A percentile compares a stretch with the other conserved stretches of the same genome.
These are phyloP conservation scores for Pituophis catenifer DNA, from an alignment of 2,113 vertebrate species.

Conservation along the genomic window DNA sequence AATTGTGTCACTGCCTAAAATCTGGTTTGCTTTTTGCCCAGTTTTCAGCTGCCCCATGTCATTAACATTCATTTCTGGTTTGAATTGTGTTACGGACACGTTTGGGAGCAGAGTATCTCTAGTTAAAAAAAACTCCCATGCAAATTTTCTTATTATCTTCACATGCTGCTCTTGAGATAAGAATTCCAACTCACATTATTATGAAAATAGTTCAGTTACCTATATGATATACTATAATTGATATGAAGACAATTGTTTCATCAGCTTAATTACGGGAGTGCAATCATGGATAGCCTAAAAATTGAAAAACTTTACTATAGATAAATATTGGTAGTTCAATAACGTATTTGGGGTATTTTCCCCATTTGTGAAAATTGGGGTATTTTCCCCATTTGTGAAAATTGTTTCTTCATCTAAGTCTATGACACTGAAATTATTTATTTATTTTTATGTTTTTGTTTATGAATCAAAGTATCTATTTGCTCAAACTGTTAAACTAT, in stretches of 20 bases:
- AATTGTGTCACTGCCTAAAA: not conserved
- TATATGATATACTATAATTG: not conserved
- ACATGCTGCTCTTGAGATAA: not conserved
- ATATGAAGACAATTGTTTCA: not conserved
- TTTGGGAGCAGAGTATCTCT: not conserved
- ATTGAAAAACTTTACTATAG: not conserved
- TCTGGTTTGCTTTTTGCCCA: too few species aligned
- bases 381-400: not conserved
- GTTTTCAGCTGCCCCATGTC: not conserved
- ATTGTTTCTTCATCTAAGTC: slow-evolving; percentile 1
- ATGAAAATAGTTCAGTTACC: not conserved
- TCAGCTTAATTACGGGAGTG: not conserved
- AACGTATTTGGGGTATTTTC: not conserved
- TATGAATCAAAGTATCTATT: not conserved
- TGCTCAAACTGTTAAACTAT: too few species aligned
- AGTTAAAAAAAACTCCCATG: not conserved
- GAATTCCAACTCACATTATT: not conserved
- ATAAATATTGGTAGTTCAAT: not conserved
- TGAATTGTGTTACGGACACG: not conserved
- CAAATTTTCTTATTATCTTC: slow-evolving; percentile 15
- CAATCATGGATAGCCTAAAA: not conserved
- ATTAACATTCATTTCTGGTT: not conserved
- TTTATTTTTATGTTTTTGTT: not conserved
- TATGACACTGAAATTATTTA: not conserved
- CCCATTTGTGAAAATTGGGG: not conserved